Conservation (phyloP, 2,888 invertebrate genomes). For the Venusia cambrica region DNA sequence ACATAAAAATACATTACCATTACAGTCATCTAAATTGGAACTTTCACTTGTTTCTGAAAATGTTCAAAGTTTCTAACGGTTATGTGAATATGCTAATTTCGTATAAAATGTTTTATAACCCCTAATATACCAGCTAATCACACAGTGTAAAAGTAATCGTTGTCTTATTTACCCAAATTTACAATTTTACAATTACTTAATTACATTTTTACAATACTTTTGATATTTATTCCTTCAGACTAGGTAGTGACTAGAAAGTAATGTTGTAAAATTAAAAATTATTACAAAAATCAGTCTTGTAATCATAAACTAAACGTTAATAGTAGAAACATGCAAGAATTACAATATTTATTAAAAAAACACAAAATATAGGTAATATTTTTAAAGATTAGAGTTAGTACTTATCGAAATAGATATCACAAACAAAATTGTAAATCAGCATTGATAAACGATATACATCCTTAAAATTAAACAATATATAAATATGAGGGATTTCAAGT, state of each 20-base stretch:
- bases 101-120: slow-evolving; percentile 28
- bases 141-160: slow-evolving; percentile 49
- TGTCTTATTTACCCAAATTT: slow-evolving; percentile 54
- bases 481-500: too few species aligned
- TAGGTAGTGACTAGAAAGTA: slow-evolving; percentile 29
- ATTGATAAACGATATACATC: background rate
- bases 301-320: slow-evolving; percentile 25
- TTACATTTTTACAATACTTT: slow-evolving; percentile 33
- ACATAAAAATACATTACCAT: too few species aligned
- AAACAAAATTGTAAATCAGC: background rate
- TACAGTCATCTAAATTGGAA: too few species aligned
- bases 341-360: background rate
- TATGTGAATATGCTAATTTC: slow-evolving; percentile 19
- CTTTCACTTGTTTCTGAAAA: slow-evolving; percentile 42
- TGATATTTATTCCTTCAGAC: slow-evolving; percentile 33
- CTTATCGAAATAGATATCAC: too few species aligned
- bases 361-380: too few species aligned
- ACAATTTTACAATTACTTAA: slow-evolving; percentile 46
- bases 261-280: slow-evolving; percentile 24
- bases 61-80: slow-evolving; percentile 14
- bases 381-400: too few species aligned
- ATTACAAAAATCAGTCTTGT: slow-evolving; percentile 40
- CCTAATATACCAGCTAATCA: slow-evolving; percentile 9
- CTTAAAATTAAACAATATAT: background rate
- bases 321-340: slow-evolving; percentile 3